These are phyloP conservation scores for Chaetodon auriga DNA, from an alignment of 2,113 vertebrate species.

Conservation along the genomic window DNA sequence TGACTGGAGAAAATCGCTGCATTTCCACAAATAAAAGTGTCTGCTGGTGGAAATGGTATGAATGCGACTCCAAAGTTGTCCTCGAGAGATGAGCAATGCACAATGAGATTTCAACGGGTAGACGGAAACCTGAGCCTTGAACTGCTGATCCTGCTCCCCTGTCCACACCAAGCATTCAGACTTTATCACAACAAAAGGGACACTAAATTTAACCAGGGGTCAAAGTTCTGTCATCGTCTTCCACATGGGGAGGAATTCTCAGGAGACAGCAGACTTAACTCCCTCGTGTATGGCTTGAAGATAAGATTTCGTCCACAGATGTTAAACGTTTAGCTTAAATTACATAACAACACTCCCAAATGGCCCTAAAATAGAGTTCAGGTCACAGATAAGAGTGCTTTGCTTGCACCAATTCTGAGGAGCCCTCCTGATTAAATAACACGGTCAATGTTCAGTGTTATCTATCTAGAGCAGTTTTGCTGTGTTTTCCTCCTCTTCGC, in stretches of 20 bases:
- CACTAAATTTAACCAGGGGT: conserved; percentile 61
- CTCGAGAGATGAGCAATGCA: conserved; percentile 32
- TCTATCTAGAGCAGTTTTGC: conserved; percentile 10
- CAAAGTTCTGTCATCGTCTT: conserved; percentile 46
- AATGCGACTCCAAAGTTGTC: conserved; percentile 61
- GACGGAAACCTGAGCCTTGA: conserved; percentile 69
- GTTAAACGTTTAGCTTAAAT: conserved; percentile 32
- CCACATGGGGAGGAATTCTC: conserved; percentile 10
- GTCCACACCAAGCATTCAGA: conserved; percentile 40
- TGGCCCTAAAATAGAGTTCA: conserved; percentile 38
- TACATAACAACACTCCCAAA: conserved; percentile 26
- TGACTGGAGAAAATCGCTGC: conserved; percentile 43
- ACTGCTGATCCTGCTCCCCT: conserved; percentile 49
- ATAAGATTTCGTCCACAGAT: conserved; percentile 31
- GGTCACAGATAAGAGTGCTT: conserved; percentile 30
- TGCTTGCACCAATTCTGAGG: neutral
- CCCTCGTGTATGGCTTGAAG: neutral
- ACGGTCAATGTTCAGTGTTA: conserved; percentile 29
- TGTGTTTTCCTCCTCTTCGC: neutral
- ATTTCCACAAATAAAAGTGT: conserved; percentile 25
- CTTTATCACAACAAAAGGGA: conserved; percentile 72
- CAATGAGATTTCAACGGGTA: conserved; percentile 61
- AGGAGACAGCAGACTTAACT: conserved; percentile 45
- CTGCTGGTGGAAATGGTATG: conserved; percentile 55
- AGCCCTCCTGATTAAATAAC: conserved; percentile 22